These are phyloP conservation scores for Burhinus bistriatus DNA, from an alignment of 2,113 vertebrate species.

Conservation along the genomic window DNA sequence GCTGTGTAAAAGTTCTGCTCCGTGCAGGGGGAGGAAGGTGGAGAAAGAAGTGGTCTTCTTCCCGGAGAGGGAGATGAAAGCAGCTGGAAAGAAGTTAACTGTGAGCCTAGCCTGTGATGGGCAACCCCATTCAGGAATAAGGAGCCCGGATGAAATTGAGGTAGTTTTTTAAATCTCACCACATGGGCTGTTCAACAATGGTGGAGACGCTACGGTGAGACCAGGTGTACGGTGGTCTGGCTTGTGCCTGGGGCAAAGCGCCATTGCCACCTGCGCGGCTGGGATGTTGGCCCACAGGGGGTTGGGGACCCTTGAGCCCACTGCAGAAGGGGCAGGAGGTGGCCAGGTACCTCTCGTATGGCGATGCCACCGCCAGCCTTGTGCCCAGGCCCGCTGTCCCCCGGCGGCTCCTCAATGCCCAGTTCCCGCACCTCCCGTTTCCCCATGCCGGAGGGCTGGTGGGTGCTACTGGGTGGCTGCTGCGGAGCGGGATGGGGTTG, in stretches of 20 bases:
- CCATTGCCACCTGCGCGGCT: rapidly evolving
- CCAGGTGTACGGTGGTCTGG: rapidly evolving
- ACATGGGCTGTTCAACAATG: rapidly evolving
- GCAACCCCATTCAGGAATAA: rapidly evolving
- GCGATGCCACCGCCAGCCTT: rapidly evolving
- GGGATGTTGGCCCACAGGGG: rapidly evolving
- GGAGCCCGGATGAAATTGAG: background rate
- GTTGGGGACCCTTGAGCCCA: background rate
- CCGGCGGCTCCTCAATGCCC: rapidly evolving
- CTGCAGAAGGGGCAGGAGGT: rapidly evolving
- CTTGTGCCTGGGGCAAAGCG: rapidly evolving
- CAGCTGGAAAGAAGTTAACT: rapidly evolving
- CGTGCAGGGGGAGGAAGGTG: rapidly evolving
- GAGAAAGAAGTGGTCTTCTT: background rate
- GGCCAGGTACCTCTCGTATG: rapidly evolving
- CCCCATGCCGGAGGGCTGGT: background rate
- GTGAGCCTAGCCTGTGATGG: rapidly evolving
- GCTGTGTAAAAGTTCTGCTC: rapidly evolving
- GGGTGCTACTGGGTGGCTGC: background rate
- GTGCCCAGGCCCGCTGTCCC: background rate
- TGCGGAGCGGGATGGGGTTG: background rate
- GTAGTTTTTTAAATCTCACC: too few species aligned
- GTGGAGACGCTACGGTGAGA: background rate
- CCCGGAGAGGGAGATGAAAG: rapidly evolving
- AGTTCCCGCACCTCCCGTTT: background rate